Evolutionary conservation across 2,888 invertebrate genomes (phyloP).

Genomic region (Amiota communis): DNA sequence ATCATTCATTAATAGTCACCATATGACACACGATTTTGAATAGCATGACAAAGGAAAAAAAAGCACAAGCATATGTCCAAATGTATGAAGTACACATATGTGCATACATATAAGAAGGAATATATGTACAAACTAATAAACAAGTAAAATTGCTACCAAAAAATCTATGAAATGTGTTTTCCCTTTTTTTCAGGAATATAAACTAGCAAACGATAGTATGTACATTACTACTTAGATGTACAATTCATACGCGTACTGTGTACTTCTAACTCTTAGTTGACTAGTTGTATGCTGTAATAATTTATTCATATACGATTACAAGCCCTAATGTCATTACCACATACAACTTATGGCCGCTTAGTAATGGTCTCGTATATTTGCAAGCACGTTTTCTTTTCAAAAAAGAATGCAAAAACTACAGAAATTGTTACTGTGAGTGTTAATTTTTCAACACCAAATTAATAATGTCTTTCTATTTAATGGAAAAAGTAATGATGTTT

Average conservation of each 20-base stretch:
- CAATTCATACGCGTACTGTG: too few relatives aligned
- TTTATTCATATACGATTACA: slow-evolving; percentile 74
- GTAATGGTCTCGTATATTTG: slow-evolving; percentile 38
- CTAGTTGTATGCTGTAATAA: slow-evolving; percentile 59
- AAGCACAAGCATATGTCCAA: too few relatives aligned
- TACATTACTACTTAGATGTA: too few relatives aligned
- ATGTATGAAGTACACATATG: too few relatives aligned
- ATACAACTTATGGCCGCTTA: slow-evolving; percentile 72
- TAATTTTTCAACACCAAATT: slow-evolving; percentile 4
- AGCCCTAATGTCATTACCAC: slow-evolving; percentile 70
- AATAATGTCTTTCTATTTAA: too few relatives aligned
- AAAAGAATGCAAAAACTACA: too few relatives aligned
- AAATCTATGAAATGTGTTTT: slow-evolving; percentile 7
- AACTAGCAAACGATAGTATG: too few relatives aligned
- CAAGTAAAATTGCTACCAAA: neutral
- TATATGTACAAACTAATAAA: neutral
- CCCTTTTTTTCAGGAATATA: slow-evolving; percentile 18
- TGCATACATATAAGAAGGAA: too few relatives aligned
- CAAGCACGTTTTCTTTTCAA: slow-evolving; percentile 20
- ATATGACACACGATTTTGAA: slow-evolving; percentile 57
- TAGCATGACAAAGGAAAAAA: neutral
- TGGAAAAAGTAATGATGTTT: too few relatives aligned
- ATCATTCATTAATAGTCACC: slow-evolving; percentile 68
- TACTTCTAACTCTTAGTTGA: slow-evolving; percentile 7
- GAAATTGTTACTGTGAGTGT: too few relatives aligned